Percentiles rank a stretch among this genome's conserved stretches.
Evolutionary conservation across 2,888 invertebrate genomes (phyloP).

Genomic region (Dasypogon diadema): DNA sequence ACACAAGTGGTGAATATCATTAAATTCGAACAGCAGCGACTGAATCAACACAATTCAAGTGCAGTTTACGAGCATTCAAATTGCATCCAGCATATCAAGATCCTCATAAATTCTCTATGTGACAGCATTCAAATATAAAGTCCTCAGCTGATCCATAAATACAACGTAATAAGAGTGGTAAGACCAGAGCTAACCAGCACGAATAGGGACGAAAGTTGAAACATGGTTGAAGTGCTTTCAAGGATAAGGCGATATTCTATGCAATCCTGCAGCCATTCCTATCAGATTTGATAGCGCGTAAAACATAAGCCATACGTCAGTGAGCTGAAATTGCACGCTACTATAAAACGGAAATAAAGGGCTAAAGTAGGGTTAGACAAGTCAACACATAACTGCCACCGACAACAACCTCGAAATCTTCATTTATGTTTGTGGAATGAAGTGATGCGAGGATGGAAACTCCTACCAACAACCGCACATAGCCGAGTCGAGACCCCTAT

Average conservation of each 20-base stretch:
- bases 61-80: constrained; percentile 35
- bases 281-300: constrained; percentile 10
- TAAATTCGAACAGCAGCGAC: constrained; percentile 10
- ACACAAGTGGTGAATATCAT: background rate
- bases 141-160: constrained; percentile 44
- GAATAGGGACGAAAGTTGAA: background rate
- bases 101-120: constrained; percentile 39
- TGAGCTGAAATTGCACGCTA: constrained; percentile 26
- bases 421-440: constrained; percentile 31
- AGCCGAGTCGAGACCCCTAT: too few species aligned
- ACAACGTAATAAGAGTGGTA: constrained; percentile 37
- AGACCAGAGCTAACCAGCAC: background rate
- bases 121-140: constrained; percentile 25
- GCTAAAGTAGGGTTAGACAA: background rate
- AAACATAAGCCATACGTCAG: constrained; percentile 32
- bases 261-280: background rate
- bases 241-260: constrained; percentile 26
- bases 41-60: constrained; percentile 34
- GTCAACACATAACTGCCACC: constrained; percentile 24
- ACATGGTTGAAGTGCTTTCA: background rate
- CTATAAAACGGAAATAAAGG: constrained; percentile 34
- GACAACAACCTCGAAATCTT: constrained; percentile 23
- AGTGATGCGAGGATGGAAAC: background rate
- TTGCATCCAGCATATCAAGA: constrained; percentile 42
- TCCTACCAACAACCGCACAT: background rate